Conservation (phyloP, 2,113 vertebrate species). For the Gallinago paraguaiae region DNA sequence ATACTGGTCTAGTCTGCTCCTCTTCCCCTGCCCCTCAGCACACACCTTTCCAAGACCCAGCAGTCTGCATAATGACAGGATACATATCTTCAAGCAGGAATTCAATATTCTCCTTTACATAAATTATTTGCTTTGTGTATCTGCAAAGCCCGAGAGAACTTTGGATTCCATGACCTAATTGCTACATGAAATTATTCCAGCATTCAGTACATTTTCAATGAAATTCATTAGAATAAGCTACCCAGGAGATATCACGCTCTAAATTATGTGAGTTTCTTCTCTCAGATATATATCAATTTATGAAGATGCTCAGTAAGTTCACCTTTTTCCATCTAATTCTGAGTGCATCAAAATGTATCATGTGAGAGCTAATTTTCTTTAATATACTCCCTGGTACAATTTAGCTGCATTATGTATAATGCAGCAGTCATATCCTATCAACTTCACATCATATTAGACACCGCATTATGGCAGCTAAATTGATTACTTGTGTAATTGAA, state of each 20-base stretch:
- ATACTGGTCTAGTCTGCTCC: background rate
- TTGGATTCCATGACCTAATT: slow-evolving; percentile 27
- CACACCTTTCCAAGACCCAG: background rate
- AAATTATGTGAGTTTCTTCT: background rate
- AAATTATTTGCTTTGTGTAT: background rate
- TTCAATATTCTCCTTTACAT: background rate
- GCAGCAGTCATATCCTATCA: slow-evolving; percentile 1
- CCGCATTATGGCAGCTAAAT: slow-evolving; percentile 15
- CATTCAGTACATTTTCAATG: background rate
- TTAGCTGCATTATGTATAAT: slow-evolving; percentile 45
- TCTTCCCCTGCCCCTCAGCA: background rate
- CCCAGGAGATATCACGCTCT: background rate
- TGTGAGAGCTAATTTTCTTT: slow-evolving; percentile 28
- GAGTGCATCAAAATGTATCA: slow-evolving; percentile 3
- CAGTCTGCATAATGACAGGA: background rate
- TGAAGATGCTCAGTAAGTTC: background rate
- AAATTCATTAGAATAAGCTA: slow-evolving; percentile 27
- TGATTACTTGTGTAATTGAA: slow-evolving; percentile 52
- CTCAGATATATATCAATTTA: background rate
- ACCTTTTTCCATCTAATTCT: background rate
- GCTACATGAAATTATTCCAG: slow-evolving; percentile 15
- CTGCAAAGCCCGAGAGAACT: background rate
- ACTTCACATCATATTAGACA: slow-evolving; percentile 15
- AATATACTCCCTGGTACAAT: slow-evolving; percentile 29
- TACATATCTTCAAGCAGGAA: background rate